Base-by-base conservation (phyloP, 2,888 invertebrate genomes). In the Ichneumoninae sp. region DNA sequence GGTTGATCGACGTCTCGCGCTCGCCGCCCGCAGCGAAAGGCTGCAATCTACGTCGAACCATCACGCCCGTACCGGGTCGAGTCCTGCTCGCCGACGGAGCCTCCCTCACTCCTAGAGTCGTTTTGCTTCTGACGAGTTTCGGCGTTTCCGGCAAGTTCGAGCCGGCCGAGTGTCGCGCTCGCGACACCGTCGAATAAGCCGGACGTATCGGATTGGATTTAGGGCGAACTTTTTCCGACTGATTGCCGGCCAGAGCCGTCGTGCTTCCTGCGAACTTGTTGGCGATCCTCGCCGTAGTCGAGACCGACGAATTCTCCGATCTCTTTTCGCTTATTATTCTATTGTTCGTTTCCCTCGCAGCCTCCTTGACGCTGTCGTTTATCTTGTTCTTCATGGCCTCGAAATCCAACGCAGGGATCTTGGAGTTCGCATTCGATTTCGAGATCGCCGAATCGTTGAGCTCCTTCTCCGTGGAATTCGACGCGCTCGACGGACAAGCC, bases 181-280 rank as follows among this genome's bases (percentile, higher is more conserved):
- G 93, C 0, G 94, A 94, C 50, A 95, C 94, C 0, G 94, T 93
- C 0, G 95, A 94, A 89, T 95, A 94, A 6, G 94, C 94, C 22
- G 93, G 92, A 72, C 92, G 91, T 16, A 88, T 83, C 36, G 89
- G 71, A 77, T 80, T 89, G 13, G 81, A 26, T 72, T 83, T 86
- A 5, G 78, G 68, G 16, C 79, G 77, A 7, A 57, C 10, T 47
- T 71, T 75, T 5, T 84, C 81, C 6, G 72, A 66, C n/a, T 33
- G 8, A 52, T 66, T 66, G 3, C 13, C 52, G 16, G 16, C 62
- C 30, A n/a, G 7, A n/a, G 47, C 5, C 13, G 36, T 52, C 52
- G 50, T 10, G 10, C 16, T 69, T n/a, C 22, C 50, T 0, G 33
- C 10, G 3, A 19, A 71, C 50, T 72, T 81, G 4, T 79, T 79